Conservation (phyloP, 37 sponge, comb jelly and placozoan genomes). For the Crambe crambe region DNA sequence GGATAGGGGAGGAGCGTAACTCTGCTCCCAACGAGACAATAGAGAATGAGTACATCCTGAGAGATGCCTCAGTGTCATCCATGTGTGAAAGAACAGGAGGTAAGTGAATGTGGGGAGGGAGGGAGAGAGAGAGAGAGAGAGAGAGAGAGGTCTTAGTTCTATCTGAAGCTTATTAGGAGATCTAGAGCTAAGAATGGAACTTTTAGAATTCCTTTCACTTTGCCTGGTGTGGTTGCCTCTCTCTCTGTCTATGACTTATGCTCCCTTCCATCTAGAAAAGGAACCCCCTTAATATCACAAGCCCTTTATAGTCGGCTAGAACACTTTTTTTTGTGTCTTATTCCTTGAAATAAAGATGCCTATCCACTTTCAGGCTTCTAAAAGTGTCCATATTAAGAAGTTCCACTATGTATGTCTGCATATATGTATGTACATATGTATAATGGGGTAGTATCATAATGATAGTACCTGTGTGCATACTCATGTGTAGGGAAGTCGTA, state of each 20-base stretch:
- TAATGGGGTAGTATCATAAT: background rate
- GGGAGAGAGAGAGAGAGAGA: background rate
- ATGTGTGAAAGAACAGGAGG: conserved; percentile 97
- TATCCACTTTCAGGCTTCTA: no score
- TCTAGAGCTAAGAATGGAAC: background rate
- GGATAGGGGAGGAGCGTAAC: conserved; percentile 43
- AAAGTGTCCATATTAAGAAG: background rate
- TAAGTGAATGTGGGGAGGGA: conserved; percentile 42
- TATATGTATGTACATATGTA: conserved; percentile 15
- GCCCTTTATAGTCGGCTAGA: no score
- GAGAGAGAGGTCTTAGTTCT: background rate
- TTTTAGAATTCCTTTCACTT: no score
- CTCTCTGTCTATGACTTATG: no score
- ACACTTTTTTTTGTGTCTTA: no score
- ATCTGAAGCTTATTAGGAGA: background rate
- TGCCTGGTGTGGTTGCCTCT: no score
- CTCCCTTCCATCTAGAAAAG: no score
- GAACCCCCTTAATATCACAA: no score
- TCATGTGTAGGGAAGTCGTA: conserved; percentile 72
- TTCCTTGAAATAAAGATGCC: no score
- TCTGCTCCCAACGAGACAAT: background rate
- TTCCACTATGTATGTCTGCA: background rate
- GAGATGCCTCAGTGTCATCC: conserved; percentile 6
- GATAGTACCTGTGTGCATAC: background rate
- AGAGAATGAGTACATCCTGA: conserved; percentile 6